Evolutionary conservation across 2,888 invertebrate species (phyloP).

Genomic region (Caenorhabditis sulstoni): DNA sequence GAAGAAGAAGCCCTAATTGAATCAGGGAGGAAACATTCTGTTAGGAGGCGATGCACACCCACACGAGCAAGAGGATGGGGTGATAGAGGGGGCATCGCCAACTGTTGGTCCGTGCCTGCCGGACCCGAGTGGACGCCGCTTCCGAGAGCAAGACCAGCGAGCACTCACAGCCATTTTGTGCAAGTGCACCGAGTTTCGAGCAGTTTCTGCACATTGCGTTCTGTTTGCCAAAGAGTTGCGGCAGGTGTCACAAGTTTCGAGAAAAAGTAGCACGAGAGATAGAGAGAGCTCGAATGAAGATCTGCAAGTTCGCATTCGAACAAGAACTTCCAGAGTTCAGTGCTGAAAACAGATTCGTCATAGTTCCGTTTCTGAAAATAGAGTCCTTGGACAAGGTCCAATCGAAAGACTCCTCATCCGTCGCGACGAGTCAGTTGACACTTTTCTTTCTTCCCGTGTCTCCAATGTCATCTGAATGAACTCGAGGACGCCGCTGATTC

Average conservation of each 20-base stretch:
- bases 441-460: neutral
- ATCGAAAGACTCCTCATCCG: neutral
- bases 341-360: conserved; percentile 8
- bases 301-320: no score
- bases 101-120: conserved; percentile 17
- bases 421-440: conserved; percentile 2
- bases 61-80: conserved; percentile 11
- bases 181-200: conserved; percentile 7
- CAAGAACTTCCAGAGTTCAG: no score
- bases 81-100: conserved; percentile 26
- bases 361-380: neutral
- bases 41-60: neutral
- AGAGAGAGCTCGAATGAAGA: no score
- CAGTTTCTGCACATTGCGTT: conserved; percentile 22
- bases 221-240: conserved; percentile 26
- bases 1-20: conserved; percentile 14
- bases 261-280: no score
- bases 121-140: conserved; percentile 21
- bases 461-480: neutral
- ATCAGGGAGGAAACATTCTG: conserved; percentile 21
- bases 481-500: neutral
- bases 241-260: conserved; percentile 17
- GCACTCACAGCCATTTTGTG: conserved; percentile 30
- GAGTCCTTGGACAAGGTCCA: neutral
- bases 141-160: conserved; percentile 21